Evolutionary conservation across 2,113 vertebrate species (phyloP).

Genomic region (Lasiurus borealis): DNA sequence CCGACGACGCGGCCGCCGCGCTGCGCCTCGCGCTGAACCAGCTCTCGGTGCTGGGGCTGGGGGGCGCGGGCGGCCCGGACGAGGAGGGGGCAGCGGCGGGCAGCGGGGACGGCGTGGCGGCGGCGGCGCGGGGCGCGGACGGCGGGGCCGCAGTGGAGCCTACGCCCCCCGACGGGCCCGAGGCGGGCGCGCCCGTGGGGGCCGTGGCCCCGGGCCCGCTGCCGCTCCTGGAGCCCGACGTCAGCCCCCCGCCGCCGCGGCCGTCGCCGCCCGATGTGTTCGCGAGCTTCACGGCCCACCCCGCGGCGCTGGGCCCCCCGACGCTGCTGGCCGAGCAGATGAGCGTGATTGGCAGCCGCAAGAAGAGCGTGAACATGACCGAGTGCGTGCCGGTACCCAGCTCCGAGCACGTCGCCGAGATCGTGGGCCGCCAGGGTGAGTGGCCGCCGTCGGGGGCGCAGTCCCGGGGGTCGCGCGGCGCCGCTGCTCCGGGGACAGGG

Average conservation of each 20-base stretch:
- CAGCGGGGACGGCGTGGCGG: slow-evolving; percentile 35
- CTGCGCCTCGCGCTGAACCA: slow-evolving; percentile 93
- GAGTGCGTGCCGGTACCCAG: slow-evolving; percentile 98
- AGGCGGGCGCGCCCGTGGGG: slow-evolving; percentile 70
- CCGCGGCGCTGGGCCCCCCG: slow-evolving; percentile 80
- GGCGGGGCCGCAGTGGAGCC: slow-evolving; percentile 58
- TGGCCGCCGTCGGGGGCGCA: slow-evolving; percentile 24
- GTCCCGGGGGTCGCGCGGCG: not conserved
- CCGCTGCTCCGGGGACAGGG: not conserved
- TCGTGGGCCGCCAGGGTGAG: slow-evolving; percentile 89
- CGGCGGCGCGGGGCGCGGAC: slow-evolving; percentile 2
- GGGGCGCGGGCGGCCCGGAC: slow-evolving; percentile 86
- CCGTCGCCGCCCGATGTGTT: slow-evolving; percentile 89
- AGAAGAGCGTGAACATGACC: slow-evolving; percentile 98
- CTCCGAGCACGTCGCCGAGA: slow-evolving; percentile 98
- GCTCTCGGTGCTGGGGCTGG: slow-evolving; percentile 92
- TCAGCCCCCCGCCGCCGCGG: slow-evolving; percentile 83
- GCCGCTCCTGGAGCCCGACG: slow-evolving; percentile 87
- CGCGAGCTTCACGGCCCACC: slow-evolving; percentile 89
- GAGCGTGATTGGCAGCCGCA: slow-evolving; percentile 89
- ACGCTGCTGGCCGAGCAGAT: slow-evolving; percentile 90
- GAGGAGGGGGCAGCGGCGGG: slow-evolving; percentile 53
- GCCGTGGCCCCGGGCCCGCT: slow-evolving; percentile 87
- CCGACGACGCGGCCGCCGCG: slow-evolving; percentile 76
- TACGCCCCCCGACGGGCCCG: slow-evolving; percentile 82